Conservation (phyloP, 2,888 invertebrate species). For the Acronicta psi region DNA sequence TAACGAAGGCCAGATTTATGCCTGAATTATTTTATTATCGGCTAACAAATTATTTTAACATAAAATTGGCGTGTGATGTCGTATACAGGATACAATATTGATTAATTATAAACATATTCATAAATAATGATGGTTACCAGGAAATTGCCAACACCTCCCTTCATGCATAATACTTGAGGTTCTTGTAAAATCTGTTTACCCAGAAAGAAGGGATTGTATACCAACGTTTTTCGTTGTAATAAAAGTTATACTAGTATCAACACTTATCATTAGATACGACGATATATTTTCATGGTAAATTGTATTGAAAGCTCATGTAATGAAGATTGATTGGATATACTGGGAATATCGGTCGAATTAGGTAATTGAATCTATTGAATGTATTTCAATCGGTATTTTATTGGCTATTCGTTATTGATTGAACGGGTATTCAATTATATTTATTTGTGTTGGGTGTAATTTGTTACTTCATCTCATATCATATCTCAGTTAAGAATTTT, state of each 20-base stretch:
- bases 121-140: constrained; percentile 23
- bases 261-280: constrained; percentile 44
- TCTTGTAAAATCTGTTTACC: constrained; percentile 37
- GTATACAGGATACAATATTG: constrained; percentile 18
- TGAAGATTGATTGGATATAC: constrained; percentile 44
- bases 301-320: constrained; percentile 22
- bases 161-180: constrained; percentile 22
- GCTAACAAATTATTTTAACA: constrained; percentile 19
- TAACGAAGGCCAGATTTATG: constrained; percentile 35
- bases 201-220: constrained; percentile 61
- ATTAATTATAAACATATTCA: too few species aligned
- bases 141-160: constrained; percentile 22
- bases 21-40: constrained; percentile 26
- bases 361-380: constrained; percentile 42
- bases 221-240: constrained; percentile 58
- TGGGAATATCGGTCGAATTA: constrained; percentile 15
- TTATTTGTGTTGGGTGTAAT: background rate
- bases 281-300: constrained; percentile 31
- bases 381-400: constrained; percentile 27
- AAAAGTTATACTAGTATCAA: constrained; percentile 56
- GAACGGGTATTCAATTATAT: constrained; percentile 18
- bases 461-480: background rate
- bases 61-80: constrained; percentile 19
- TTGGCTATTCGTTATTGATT: constrained; percentile 17
- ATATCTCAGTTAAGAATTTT: background rate